Percentiles rank a stretch among this genome's conserved stretches.
phyloP scores from a whole-genome alignment of 2,797 vertebrate genomes.

The Enteromius trimaculatus region DNA sequence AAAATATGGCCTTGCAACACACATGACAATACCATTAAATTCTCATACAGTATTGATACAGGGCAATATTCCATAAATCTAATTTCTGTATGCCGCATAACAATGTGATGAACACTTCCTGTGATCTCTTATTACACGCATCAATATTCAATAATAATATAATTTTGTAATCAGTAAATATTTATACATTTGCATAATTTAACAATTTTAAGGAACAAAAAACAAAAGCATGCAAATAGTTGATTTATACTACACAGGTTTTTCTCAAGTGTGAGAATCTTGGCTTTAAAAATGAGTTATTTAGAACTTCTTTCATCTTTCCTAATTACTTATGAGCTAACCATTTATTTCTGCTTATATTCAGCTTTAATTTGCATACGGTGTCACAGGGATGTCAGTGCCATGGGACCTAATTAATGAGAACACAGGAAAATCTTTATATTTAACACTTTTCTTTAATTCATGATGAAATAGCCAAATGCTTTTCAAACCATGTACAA shows the following conservation, averaged over 20 bases:
- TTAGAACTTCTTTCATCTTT: slow-evolving; percentile 11
- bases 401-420: background rate
- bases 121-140: background rate
- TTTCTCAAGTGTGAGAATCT: slow-evolving; percentile 4
- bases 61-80: too few relatives aligned
- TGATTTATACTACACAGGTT: background rate
- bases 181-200: background rate
- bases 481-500: background rate
- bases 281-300: slow-evolving; percentile 16
- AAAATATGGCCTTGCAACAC: too few relatives aligned
- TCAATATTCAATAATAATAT: too few relatives aligned
- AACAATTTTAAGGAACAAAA: background rate
- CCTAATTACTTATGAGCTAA: slow-evolving; percentile 16
- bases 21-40: too few relatives aligned
- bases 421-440: slow-evolving; percentile 1
- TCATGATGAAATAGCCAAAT: background rate
- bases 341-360: slow-evolving; percentile 21
- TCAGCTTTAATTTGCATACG: slow-evolving; percentile 2
- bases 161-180: background rate
- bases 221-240: background rate
- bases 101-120: too few relatives aligned
- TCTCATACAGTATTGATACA: too few relatives aligned
- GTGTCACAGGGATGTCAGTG: background rate
- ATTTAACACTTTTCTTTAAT: slow-evolving; percentile 17
- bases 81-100: too few relatives aligned